phyloP scores from a whole-genome alignment of 2,797 vertebrate species.

The Sciurus carolinensis region DNA sequence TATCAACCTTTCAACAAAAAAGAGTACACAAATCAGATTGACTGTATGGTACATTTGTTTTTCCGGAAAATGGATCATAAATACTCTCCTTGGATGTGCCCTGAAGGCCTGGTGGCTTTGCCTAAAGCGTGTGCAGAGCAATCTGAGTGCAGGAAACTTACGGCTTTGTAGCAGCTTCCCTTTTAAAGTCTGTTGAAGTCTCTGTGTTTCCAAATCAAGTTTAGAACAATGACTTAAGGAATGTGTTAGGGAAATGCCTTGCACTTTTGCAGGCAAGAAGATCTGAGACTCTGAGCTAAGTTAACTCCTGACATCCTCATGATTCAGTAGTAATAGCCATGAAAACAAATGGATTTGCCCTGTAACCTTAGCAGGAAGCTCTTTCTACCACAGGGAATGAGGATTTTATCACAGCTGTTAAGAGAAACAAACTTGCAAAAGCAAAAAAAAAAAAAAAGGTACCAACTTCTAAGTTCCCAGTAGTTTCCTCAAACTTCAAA shows the following conservation, averaged over 20 bases:
- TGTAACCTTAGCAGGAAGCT: background rate
- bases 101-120: background rate
- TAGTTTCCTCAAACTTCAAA: background rate
- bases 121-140: slow-evolving; percentile 2
- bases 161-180: background rate
- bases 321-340: slow-evolving; percentile 56
- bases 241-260: slow-evolving; percentile 59
- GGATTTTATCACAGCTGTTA: background rate
- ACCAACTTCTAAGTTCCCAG: background rate
- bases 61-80: slow-evolving; percentile 62
- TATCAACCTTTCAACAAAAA: slow-evolving; percentile 50
- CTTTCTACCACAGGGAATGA: background rate
- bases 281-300: slow-evolving; percentile 40
- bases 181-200: background rate
- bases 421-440: background rate
- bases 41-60: slow-evolving; percentile 25
- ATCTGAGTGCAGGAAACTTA: background rate
- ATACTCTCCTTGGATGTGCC: background rate
- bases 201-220: slow-evolving; percentile 65
- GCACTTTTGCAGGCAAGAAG: slow-evolving; percentile 60
- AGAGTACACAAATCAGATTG: background rate
- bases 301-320: background rate
- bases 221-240: slow-evolving; percentile 55
- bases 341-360: slow-evolving; percentile 35
- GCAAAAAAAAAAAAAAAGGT: background rate